Conservation (phyloP, 1,140 invertebrate species). For the Cotesia vestalis region DNA sequence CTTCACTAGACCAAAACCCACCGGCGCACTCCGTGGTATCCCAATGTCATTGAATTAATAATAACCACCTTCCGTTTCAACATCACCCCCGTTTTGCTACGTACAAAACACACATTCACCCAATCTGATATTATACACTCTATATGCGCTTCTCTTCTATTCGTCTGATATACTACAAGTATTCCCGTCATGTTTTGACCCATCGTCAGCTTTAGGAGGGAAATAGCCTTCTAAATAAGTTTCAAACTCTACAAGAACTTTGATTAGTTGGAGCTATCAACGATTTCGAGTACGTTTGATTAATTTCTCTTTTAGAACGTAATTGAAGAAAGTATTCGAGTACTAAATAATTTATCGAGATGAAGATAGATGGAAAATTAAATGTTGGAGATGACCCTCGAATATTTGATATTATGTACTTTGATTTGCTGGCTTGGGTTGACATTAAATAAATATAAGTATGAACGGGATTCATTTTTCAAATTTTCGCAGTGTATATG, state of each 20-base stretch:
- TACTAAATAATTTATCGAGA: background rate
- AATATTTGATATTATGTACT: no score
- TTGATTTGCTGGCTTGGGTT: no score
- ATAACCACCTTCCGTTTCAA: slow-evolving; percentile 45
- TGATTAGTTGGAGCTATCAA: slow-evolving; percentile 17
- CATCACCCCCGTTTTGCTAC: slow-evolving; percentile 14
- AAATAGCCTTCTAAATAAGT: slow-evolving; percentile 1
- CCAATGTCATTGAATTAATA: slow-evolving; percentile 56
- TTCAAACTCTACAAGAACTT: slow-evolving; percentile 30
- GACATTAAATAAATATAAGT: no score
- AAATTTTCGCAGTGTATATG: no score
- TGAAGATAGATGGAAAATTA: background rate
- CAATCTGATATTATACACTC: no score
- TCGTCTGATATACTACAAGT: background rate
- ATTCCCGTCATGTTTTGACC: slow-evolving; percentile 17
- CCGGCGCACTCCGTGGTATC: slow-evolving; percentile 32
- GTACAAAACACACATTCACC: no score
- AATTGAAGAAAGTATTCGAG: slow-evolving; percentile 19
- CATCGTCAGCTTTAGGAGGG: background rate
- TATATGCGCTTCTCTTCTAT: no score
- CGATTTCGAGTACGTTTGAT: slow-evolving; percentile 32
- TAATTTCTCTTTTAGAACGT: slow-evolving; percentile 27
- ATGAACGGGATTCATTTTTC: no score
- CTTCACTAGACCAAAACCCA: slow-evolving; percentile 6
- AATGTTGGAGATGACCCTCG: no score